Conservation (phyloP, 2,797 vertebrate genomes). For the Zalophus californianus region DNA sequence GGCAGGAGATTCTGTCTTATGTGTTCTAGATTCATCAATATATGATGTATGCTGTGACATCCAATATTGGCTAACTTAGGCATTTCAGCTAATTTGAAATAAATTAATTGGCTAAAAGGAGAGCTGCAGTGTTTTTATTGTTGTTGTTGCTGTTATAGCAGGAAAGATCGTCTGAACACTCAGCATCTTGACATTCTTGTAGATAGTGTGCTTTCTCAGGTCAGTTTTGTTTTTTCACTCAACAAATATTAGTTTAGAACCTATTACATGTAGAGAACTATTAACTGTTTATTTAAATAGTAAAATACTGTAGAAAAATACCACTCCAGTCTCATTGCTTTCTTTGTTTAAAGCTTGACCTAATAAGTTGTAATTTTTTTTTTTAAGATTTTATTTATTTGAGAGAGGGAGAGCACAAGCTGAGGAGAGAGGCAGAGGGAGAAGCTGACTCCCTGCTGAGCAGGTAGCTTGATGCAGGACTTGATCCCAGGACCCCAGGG, state of each 20-base stretch:
- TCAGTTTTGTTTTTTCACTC: slow-evolving; percentile 30
- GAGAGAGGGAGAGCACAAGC: too few relatives aligned
- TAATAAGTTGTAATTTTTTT: background rate
- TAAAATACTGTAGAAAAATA: background rate
- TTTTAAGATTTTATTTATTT: too few relatives aligned
- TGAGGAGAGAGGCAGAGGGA: too few relatives aligned
- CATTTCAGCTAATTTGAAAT: background rate
- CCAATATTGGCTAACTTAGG: background rate
- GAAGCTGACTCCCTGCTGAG: too few relatives aligned
- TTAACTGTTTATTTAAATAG: background rate
- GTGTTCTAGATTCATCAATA: background rate
- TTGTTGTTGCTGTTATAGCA: background rate
- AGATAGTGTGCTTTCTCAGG: background rate
- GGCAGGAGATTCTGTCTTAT: background rate
- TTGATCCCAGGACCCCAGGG: too few relatives aligned
- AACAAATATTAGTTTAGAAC: background rate
- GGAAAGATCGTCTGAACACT: background rate
- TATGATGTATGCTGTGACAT: background rate
- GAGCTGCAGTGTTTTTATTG: background rate
- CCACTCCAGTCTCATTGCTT: background rate
- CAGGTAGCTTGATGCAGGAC: too few relatives aligned
- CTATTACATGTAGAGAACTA: background rate
- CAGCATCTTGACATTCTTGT: background rate
- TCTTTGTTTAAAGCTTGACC: background rate
- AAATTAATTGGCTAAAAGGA: background rate